Evolutionary conservation across 2,888 invertebrate species (phyloP).

Genomic region (Galerucella pusilla): DNA sequence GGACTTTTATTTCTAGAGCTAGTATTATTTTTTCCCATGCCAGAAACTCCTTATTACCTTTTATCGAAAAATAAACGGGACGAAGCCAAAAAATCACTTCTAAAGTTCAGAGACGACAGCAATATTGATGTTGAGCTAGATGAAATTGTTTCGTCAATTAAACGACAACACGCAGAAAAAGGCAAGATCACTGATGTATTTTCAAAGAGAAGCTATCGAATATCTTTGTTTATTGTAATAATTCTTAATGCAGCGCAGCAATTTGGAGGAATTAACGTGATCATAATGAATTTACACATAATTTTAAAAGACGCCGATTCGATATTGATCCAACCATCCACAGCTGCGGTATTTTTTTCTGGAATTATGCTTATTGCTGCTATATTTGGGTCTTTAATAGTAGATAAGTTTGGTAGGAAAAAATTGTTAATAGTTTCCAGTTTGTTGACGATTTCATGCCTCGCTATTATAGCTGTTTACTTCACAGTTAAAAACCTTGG

Average conservation of each 20-base stretch:
- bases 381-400: slow-evolving; percentile 55
- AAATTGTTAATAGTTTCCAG: slow-evolving; percentile 58
- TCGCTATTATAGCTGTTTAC: slow-evolving; percentile 58
- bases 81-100: slow-evolving; percentile 57
- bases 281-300: slow-evolving; percentile 62
- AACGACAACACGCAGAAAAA: slow-evolving; percentile 59
- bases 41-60: slow-evolving; percentile 62
- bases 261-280: slow-evolving; percentile 62
- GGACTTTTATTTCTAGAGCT: slow-evolving; percentile 58
- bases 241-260: slow-evolving; percentile 62
- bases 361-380: slow-evolving; percentile 60
- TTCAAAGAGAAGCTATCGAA: slow-evolving; percentile 59
- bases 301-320: slow-evolving; percentile 60
- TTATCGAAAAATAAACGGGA: slow-evolving; percentile 58
- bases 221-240: slow-evolving; percentile 61
- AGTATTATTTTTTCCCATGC: slow-evolving; percentile 54
- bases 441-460: slow-evolving; percentile 57
- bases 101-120: slow-evolving; percentile 51
- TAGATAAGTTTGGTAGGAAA: slow-evolving; percentile 61
- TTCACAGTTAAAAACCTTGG: slow-evolving; percentile 57
- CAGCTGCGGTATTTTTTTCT: slow-evolving; percentile 60
- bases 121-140: slow-evolving; percentile 60
- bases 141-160: slow-evolving; percentile 59
- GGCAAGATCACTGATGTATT: slow-evolving; percentile 60
- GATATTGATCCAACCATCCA: slow-evolving; percentile 54